These are phyloP conservation scores for Bembecia ichneumoniformis DNA, from an alignment of 2,888 invertebrate species.

Conservation along the genomic window DNA sequence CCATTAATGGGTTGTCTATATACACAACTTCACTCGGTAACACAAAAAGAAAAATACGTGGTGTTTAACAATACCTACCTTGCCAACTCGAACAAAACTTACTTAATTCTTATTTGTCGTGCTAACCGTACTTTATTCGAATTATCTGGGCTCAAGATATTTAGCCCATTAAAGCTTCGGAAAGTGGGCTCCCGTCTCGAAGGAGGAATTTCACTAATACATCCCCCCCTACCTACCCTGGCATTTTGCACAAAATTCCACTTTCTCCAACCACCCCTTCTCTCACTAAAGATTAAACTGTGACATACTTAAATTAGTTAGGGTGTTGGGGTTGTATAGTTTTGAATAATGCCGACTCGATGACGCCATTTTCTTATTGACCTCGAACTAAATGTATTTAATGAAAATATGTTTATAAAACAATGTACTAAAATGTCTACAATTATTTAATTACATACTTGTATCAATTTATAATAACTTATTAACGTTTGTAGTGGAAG, in stretches of 20 bases:
- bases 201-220: constrained; percentile 51
- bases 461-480: too few species aligned
- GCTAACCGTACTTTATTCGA: constrained; percentile 30
- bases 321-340: constrained; percentile 3
- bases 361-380: background rate
- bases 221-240: constrained; percentile 19
- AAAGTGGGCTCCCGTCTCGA: constrained; percentile 34
- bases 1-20: too few species aligned
- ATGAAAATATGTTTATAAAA: too few species aligned
- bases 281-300: constrained; percentile 26
- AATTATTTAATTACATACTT: too few species aligned
- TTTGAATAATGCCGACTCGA: background rate
- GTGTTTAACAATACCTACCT: too few species aligned
- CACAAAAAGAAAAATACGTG: too few species aligned
- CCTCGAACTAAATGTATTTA: background rate
- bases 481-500: too few species aligned
- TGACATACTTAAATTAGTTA: constrained; percentile 29
- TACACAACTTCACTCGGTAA: too few species aligned
- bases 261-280: constrained; percentile 6
- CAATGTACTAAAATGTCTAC: too few species aligned
- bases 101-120: constrained; percentile 13
- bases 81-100: too few species aligned
- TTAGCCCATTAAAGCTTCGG: constrained; percentile 66
- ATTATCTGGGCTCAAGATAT: constrained; percentile 65
- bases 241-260: constrained; percentile 19